A percentile compares a stretch with the other conserved stretches of the same genome.
These are phyloP conservation scores for Melitaea cinxia DNA, from an alignment of 1,140 invertebrate species.

Conservation along the genomic window DNA sequence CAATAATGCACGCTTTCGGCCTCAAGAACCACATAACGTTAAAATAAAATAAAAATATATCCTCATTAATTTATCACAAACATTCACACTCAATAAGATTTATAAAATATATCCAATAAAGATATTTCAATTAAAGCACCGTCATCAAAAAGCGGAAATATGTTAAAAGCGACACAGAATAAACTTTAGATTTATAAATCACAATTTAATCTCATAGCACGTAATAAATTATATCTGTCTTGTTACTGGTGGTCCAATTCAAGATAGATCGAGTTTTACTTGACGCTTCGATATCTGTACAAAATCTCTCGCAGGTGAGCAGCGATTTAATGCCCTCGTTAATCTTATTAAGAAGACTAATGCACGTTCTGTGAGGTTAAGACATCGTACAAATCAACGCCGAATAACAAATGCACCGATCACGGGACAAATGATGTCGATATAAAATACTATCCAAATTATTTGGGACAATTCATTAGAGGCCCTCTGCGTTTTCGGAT, in stretches of 20 bases:
- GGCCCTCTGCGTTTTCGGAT: constrained; percentile 68
- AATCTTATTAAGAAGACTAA: constrained; percentile 58
- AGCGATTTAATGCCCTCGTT: constrained; percentile 50
- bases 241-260: constrained; percentile 33
- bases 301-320: constrained; percentile 46
- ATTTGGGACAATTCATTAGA: constrained; percentile 81
- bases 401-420: constrained; percentile 72
- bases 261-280: constrained; percentile 26
- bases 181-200: constrained; percentile 15
- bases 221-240: constrained; percentile 28
- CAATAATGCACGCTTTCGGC: too few species aligned
- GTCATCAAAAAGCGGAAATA: not conserved
- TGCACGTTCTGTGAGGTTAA: constrained; percentile 54
- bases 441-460: constrained; percentile 80
- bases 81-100: too few species aligned
- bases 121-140: too few species aligned
- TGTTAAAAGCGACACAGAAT: not conserved
- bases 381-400: constrained; percentile 75
- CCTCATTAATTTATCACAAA: too few species aligned
- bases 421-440: constrained; percentile 71
- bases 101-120: too few species aligned
- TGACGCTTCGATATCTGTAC: constrained; percentile 34
- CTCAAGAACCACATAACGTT: too few species aligned
- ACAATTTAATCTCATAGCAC: constrained; percentile 28
- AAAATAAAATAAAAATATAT: too few species aligned